These are phyloP conservation scores for Esox niger DNA, from an alignment of 2,113 vertebrate species.

Conservation along the genomic window DNA sequence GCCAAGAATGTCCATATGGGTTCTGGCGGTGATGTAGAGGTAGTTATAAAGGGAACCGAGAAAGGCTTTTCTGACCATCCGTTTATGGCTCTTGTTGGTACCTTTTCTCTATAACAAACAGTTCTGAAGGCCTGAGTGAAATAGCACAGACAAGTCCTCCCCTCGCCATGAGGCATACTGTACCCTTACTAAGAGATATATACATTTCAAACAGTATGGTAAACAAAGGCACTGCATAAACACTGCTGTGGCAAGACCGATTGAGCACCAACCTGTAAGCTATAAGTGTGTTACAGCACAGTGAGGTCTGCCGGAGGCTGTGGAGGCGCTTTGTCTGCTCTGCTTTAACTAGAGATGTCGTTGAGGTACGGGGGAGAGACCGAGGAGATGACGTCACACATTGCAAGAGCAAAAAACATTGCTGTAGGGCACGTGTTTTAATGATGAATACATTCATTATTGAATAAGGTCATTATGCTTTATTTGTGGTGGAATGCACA, in stretches of 20 bases:
- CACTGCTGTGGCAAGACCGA: constrained; percentile 45
- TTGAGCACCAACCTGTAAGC: constrained; percentile 20
- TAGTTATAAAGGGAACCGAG: no score
- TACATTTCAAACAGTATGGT: constrained; percentile 16
- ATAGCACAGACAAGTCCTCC: no score
- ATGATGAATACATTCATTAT: constrained; percentile 77
- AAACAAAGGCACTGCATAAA: constrained; percentile 48
- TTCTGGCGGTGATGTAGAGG: no score
- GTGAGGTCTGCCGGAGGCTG: neutral
- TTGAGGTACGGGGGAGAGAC: constrained; percentile 48
- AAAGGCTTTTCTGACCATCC: no score
- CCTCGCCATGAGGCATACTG: no score
- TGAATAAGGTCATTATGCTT: constrained; percentile 75
- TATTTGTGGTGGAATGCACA: constrained; percentile 71
- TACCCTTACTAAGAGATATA: no score
- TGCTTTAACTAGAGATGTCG: constrained; percentile 36
- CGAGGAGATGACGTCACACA: constrained; percentile 72
- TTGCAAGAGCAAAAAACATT: constrained; percentile 65
- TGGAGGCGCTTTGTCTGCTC: neutral
- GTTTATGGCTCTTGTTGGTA: no score
- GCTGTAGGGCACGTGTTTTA: constrained; percentile 70
- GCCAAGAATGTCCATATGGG: no score
- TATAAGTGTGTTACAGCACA: constrained; percentile 36
- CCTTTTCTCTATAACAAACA: no score
- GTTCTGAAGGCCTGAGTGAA: no score